Evolutionary conservation across 2,888 invertebrate genomes (phyloP).

Genomic region (Helobdella robusta): DNA sequence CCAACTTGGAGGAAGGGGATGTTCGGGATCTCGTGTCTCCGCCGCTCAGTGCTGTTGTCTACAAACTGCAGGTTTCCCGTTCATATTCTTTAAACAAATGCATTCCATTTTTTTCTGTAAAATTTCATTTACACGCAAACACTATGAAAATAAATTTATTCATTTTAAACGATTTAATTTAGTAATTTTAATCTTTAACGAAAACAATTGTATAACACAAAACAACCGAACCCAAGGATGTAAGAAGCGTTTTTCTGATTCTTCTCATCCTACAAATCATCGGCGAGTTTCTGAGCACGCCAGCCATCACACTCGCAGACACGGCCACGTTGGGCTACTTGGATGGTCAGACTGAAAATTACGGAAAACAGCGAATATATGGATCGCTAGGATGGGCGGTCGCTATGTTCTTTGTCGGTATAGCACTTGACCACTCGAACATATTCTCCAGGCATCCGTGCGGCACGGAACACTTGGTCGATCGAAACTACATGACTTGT

Average conservation of each 20-base stretch:
- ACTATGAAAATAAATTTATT: too few relatives aligned
- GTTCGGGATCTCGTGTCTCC: constrained; percentile 55
- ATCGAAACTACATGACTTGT: constrained; percentile 96
- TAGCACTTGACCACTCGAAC: constrained; percentile 78
- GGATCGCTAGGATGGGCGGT: constrained; percentile 95
- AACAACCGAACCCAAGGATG: too few relatives aligned
- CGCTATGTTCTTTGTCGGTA: constrained; percentile 89
- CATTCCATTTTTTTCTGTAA: background rate
- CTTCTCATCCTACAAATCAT: constrained; percentile 81
- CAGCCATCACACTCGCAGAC: constrained; percentile 79
- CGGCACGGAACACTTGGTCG: constrained; percentile 67
- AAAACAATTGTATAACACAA: too few relatives aligned
- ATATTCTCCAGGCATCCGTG: constrained; percentile 88
- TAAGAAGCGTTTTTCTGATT: constrained; percentile 84
- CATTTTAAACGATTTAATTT: too few relatives aligned
- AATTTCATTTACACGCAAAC: too few relatives aligned
- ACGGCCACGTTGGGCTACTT: constrained; percentile 57
- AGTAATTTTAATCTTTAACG: too few relatives aligned
- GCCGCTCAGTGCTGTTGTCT: constrained; percentile 83
- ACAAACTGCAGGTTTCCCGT: constrained; percentile 53
- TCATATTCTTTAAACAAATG: background rate
- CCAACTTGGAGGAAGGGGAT: constrained; percentile 37
- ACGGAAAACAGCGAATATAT: constrained; percentile 95
- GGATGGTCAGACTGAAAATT: constrained; percentile 63
- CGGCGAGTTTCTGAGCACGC: constrained; percentile 94